Conservation (phyloP, 1,140 invertebrate species). For the Magallana angulata region DNA sequence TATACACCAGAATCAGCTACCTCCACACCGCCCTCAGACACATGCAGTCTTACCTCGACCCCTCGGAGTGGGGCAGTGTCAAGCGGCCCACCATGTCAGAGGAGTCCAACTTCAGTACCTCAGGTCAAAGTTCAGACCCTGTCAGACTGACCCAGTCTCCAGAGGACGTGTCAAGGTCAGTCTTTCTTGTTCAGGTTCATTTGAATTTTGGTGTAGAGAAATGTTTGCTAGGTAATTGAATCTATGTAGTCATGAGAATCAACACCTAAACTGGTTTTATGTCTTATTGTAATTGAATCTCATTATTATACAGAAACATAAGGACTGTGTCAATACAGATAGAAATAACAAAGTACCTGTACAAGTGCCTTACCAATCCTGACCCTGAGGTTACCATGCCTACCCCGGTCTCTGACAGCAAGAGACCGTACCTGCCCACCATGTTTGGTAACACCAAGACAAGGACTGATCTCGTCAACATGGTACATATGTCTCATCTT, state of each 20-base stretch:
- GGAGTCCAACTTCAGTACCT: conserved; percentile 12
- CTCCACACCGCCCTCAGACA: conserved; percentile 76
- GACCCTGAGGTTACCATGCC: conserved; percentile 57
- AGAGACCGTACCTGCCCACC: conserved; percentile 65
- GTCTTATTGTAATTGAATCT: not conserved
- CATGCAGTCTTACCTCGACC: conserved; percentile 76
- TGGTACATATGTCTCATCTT: conserved; percentile 60
- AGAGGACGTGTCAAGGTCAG: conserved; percentile 73
- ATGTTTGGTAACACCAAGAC: conserved; percentile 73
- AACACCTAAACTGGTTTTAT: no score
- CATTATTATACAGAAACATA: conserved; percentile 10
- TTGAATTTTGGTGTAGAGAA: no score
- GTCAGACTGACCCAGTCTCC: conserved; percentile 67
- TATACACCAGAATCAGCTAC: conserved; percentile 67
- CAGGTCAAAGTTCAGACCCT: conserved; percentile 48
- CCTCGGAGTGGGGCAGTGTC: conserved; percentile 73
- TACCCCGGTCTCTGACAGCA: conserved; percentile 44
- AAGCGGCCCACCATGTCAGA: conserved; percentile 60
- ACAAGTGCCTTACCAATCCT: conserved; percentile 67
- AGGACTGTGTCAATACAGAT: conserved; percentile 76
- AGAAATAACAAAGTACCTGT: conserved; percentile 77
- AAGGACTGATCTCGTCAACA: conserved; percentile 70
- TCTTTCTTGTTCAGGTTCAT: not conserved
- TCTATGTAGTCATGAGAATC: no score
- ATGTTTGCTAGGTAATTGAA: no score